These are phyloP conservation scores for Gambusia yucatana DNA, from an alignment of 2,797 vertebrate genomes.

Conservation along the genomic window DNA sequence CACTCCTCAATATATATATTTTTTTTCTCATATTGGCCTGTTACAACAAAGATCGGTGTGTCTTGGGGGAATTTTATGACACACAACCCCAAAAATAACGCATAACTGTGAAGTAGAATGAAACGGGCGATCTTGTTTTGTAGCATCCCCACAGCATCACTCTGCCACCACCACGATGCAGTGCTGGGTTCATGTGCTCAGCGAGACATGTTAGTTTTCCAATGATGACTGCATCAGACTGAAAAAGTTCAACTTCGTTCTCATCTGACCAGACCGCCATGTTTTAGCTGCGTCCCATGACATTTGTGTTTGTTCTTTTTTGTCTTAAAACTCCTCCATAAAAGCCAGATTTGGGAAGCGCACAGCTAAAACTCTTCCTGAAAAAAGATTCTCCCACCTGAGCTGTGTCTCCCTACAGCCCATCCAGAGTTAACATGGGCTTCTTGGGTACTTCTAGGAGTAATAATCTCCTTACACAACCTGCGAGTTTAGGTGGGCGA, in stretches of 20 bases:
- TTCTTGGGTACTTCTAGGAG: not conserved
- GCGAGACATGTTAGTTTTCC: not conserved
- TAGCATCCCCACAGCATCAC: not conserved
- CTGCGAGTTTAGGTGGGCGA: not conserved
- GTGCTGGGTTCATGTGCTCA: not conserved
- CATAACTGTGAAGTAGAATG: not conserved
- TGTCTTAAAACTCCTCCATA: not conserved
- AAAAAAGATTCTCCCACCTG: not conserved
- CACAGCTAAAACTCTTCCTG: not conserved
- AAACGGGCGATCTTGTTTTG: not conserved
- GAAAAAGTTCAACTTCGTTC: not conserved
- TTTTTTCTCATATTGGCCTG: not conserved
- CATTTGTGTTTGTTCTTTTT: not conserved
- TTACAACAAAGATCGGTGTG: not conserved
- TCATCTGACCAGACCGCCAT: not conserved
- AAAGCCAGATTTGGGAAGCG: not conserved
- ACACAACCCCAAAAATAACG: not conserved
- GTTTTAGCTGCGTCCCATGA: not conserved
- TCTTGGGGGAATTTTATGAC: not conserved
- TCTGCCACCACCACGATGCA: not conserved
- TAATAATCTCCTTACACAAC: not conserved
- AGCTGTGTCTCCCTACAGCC: not conserved
- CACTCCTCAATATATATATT: not conserved
- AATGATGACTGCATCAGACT: not conserved
- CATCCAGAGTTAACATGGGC: not conserved